Conservation (phyloP, 2,113 vertebrate genomes). For the Rhinolophus ferrumequinum region DNA sequence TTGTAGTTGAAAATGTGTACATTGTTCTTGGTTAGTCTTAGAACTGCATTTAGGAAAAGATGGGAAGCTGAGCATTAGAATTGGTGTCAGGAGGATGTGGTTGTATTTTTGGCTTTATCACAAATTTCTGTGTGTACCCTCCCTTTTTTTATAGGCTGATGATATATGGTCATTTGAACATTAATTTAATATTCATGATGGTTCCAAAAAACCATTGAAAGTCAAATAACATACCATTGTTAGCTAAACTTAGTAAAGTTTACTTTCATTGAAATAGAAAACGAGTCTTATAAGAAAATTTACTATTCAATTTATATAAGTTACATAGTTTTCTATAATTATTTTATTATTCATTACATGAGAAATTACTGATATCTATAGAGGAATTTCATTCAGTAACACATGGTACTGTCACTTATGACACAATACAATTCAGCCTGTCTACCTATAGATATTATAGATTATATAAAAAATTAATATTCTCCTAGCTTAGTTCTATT, state of each 20-base stretch:
- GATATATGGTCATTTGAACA: constrained; percentile 30
- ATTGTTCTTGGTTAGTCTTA: constrained; percentile 32
- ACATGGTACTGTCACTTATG: background rate
- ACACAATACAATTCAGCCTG: background rate
- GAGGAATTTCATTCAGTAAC: background rate
- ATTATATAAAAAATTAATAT: background rate
- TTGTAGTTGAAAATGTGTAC: background rate
- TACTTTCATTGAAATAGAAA: constrained; percentile 27
- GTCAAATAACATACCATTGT: background rate
- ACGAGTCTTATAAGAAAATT: background rate
- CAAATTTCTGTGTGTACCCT: background rate
- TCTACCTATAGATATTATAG: background rate
- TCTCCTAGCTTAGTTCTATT: constrained; percentile 8
- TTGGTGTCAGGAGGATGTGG: background rate
- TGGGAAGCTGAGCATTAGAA: background rate
- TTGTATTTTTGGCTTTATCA: background rate
- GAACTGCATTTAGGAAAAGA: background rate
- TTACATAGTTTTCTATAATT: background rate
- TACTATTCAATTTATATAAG: background rate
- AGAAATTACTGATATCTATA: background rate
- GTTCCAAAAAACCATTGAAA: constrained; percentile 51
- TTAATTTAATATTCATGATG: background rate
- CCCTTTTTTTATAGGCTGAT: constrained; percentile 2
- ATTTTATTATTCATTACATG: constrained; percentile 1
- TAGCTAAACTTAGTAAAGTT: constrained; percentile 7